Base-by-base conservation (phyloP, 2,113 vertebrate genomes). In the Chamaetylas fuelleborni region DNA sequence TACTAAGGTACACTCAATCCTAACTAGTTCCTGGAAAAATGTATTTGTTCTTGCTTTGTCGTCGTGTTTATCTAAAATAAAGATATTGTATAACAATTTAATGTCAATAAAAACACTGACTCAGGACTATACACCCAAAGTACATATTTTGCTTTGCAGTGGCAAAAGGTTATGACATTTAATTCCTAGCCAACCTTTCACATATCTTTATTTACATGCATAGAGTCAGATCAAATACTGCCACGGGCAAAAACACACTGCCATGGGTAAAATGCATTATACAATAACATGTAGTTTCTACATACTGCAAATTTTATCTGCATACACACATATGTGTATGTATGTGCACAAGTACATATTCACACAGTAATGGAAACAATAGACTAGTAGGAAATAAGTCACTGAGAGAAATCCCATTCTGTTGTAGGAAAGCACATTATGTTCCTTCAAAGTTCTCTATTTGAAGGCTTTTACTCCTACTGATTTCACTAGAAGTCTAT, bases 51-150 rank as follows among this genome's bases (percentile, higher is more conserved):
- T 93, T 78, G 34, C 20, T 88, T 91, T 88, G 51, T 18, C 0
- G 0, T 36, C 29, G 17, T 91, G 61, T 92, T 94, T 81, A 56
- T 67, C 77, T 87, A 74, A 84, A 88, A 88, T 72, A 78, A 94
- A 84, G 94, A 67, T 74, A 82, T 73, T 85, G 3, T 88, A 61
- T 77, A 88, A 90, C 25, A 92, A 47, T 50, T 77, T 58, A 77
- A 73, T 36, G 67, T 94, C 64, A 97, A 94, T 73, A 90, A 95
- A 95, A 95, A 84, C 65, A 86, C 51, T 93, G 90, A 86, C 50
- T 94, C 76, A 90, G 38, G 51, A 29, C 43, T 83, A 29, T 92
- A 86, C 88, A 88, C 92, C 80, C 91, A 88, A 90, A 86, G 80
- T 83, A 88, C 67, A 90, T 76, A 88, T 62, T 86, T 93, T 92